Evolutionary conservation across 2,797 vertebrate species (phyloP).

Genomic region (Merluccius polli): DNA sequence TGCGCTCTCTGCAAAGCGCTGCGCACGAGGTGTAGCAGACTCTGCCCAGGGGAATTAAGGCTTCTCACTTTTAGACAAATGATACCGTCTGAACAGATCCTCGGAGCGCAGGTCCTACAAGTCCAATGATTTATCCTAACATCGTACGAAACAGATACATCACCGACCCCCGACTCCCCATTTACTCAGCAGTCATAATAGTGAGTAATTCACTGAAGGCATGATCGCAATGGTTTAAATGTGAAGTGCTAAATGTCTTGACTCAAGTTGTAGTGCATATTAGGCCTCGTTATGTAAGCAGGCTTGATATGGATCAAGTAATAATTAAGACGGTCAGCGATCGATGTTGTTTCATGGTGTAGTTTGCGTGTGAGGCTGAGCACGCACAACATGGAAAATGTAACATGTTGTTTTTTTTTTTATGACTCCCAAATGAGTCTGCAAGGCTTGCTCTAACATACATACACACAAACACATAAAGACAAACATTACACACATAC

Average conservation of each 20-base stretch:
- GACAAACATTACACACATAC: not conserved
- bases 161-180: not conserved
- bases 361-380: not conserved
- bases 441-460: not conserved
- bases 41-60: not conserved
- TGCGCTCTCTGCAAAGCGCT: not conserved
- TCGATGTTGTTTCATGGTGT: not conserved
- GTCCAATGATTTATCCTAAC: not conserved
- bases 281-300: not conserved
- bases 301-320: not conserved
- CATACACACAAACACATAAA: constrained; percentile 1
- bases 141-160: not conserved
- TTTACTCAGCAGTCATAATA: not conserved
- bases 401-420: not conserved
- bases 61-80: not conserved
- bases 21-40: not conserved
- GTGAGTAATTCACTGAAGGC: not conserved
- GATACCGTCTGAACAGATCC: not conserved
- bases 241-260: not conserved
- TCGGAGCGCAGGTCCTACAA: not conserved
- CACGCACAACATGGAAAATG: not conserved
- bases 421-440: not conserved
- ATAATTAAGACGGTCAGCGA: not conserved
- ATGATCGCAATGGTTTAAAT: not conserved
- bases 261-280: not conserved